Percentiles rank a stretch among this genome's conserved stretches.
phyloP scores from a whole-genome alignment of 2,113 vertebrate genomes.

The Eupsittula cactorum region DNA sequence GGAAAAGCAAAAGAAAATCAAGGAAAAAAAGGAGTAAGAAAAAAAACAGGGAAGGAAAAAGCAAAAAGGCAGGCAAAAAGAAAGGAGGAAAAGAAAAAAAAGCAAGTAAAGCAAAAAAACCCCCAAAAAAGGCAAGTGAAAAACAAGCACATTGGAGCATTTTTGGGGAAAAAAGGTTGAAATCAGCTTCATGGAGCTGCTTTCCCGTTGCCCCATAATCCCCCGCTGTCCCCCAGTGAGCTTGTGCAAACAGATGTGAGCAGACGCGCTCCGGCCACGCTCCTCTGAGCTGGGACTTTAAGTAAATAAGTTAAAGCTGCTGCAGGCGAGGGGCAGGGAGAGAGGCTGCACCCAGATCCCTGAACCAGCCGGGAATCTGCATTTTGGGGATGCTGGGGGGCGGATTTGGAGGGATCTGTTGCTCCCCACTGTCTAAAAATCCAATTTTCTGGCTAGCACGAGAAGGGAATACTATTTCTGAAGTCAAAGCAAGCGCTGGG shows the following conservation, averaged over 20 bases:
- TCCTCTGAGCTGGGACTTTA: not conserved
- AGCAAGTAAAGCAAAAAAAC: not conserved
- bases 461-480: not conserved
- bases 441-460: accelerated
- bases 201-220: conserved; percentile 37
- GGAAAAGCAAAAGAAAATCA: not conserved
- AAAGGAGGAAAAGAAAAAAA: not conserved
- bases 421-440: accelerated
- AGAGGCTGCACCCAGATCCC: not conserved
- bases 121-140: not conserved
- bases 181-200: not conserved
- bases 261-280: not conserved
- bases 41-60: not conserved
- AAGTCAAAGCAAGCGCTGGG: accelerated
- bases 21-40: not conserved
- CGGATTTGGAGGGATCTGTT: accelerated
- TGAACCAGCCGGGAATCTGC: not conserved
- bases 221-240: conserved; percentile 42
- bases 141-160: not conserved
- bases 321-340: not conserved
- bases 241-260: conserved; percentile 28
- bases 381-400: accelerated
- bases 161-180: not conserved
- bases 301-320: not conserved
- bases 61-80: not conserved